Evolutionary conservation across 2,797 vertebrate genomes (phyloP).

Genomic region (Rhinophrynus dorsalis): DNA sequence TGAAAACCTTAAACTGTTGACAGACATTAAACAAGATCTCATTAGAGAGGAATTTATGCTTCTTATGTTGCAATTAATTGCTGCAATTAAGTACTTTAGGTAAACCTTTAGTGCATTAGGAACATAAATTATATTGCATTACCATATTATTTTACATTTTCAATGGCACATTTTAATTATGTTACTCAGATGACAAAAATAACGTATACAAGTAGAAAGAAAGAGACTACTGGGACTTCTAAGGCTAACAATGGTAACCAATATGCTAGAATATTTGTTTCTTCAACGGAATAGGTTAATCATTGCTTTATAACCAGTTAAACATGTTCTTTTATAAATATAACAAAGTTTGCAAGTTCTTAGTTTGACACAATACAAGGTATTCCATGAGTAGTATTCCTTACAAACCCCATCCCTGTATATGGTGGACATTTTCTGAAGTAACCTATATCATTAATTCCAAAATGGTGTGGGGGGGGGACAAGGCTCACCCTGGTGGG

Average conservation of each 20-base stretch:
- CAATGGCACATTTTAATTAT: conserved; percentile 11
- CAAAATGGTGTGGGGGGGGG: too few relatives aligned
- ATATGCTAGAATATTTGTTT: neutral
- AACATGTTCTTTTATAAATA: too few relatives aligned
- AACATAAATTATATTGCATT: neutral
- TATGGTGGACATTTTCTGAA: too few relatives aligned
- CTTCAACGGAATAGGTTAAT: neutral
- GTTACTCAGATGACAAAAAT: conserved; percentile 2
- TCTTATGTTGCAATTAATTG: conserved; percentile 29
- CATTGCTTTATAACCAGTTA: neutral
- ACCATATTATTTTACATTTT: conserved; percentile 3
- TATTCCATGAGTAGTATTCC: too few relatives aligned
- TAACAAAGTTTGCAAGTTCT: too few relatives aligned
- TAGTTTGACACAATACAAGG: too few relatives aligned
- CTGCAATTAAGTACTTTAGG: neutral
- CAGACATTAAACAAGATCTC: conserved; percentile 1
- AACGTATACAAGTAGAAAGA: conserved; percentile 1
- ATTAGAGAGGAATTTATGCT: conserved; percentile 17
- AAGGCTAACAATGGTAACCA: neutral
- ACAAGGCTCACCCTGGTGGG: too few relatives aligned
- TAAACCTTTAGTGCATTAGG: conserved; percentile 5
- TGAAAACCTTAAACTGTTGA: conserved; percentile 19
- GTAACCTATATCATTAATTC: too few relatives aligned
- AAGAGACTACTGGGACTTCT: neutral
- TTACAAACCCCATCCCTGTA: too few relatives aligned